These are phyloP conservation scores for Littorina saxatilis DNA, from an alignment of 1,140 invertebrate genomes.

Conservation along the genomic window DNA sequence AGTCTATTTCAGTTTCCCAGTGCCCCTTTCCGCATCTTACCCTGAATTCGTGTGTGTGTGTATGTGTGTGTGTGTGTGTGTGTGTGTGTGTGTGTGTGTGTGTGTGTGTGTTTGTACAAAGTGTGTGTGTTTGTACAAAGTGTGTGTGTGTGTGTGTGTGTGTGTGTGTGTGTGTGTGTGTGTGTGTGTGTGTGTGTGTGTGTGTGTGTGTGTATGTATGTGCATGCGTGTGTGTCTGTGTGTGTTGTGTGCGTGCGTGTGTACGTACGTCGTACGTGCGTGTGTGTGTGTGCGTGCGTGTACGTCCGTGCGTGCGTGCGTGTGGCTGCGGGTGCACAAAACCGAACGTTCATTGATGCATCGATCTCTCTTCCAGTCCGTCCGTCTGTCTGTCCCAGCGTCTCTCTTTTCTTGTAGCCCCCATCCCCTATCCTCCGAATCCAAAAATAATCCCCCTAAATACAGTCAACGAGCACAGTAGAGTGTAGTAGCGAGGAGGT, in stretches of 20 bases:
- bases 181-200: conserved; percentile 22
- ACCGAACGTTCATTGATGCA: background rate
- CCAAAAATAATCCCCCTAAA: too few relatives aligned
- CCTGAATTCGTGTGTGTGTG: background rate
- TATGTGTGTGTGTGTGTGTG: conserved; percentile 15
- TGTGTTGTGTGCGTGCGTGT: conserved; percentile 17
- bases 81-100: conserved; percentile 20
- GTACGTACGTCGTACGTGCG: conserved; percentile 7
- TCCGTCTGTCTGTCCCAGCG: too few relatives aligned
- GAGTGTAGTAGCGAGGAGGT: too few relatives aligned
- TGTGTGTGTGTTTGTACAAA: conserved; percentile 6
- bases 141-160: conserved; percentile 21
- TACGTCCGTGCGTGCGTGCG: conserved; percentile 1
- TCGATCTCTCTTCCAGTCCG: too few relatives aligned
- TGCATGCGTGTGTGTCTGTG: conserved; percentile 9
- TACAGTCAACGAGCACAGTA: too few relatives aligned
- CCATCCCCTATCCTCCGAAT: too few relatives aligned
- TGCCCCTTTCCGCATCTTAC: background rate
- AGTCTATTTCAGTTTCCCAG: background rate
- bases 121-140: background rate
- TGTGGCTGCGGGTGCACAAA: background rate
- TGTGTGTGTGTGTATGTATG: conserved; percentile 18
- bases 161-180: conserved; percentile 12
- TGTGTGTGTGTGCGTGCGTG: conserved; percentile 19
- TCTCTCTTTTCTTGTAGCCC: too few relatives aligned